Base-by-base conservation (phyloP, 2,113 vertebrate genomes). In the Percopsis transmontana region DNA sequence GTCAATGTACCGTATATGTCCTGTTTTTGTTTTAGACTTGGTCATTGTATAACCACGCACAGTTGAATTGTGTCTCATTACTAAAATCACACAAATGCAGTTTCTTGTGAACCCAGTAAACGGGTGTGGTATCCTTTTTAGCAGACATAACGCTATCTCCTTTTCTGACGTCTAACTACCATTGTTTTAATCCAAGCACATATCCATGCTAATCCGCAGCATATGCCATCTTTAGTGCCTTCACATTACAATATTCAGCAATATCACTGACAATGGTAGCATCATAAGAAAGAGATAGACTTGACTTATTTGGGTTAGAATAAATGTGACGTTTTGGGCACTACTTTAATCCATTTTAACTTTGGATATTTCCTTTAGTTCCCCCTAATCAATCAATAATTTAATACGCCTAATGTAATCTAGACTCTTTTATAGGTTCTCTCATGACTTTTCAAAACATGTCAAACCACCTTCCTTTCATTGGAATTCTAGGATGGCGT, bases 401-500 rank as follows among this genome's bases (percentile, higher is more conserved):
- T 39, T 18, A 23, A 23, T 0, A 5, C 19, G n/a, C n/a, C n/a
- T 48, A 16, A 16, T 44, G 0, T 44, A 15, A 44, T 44, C 15
- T 2, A 15, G 15, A 12, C 42, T 44, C 42, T 44, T 11, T 44
- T 44, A 23, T 12, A 44, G 13, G 20, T 21, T 18, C 27, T 48
- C 15, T n/a, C 45, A 5, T 42, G 18, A 44, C 41, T 5, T 0
- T 3, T 3, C 14, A 45, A 52, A 39, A 9, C 33, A 5, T 83
- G 24, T 33, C 27, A 33, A 4, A 33, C 27, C 27, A 87, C 65
- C 45, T n/a, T 20, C 45, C n/a, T 39, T 54, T 40, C 13, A 0
- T 72, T 5, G 20, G 3, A 24, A 40, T 58, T 63, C 2, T 53
- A 99, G 97, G 97, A 20, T 99, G 97, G 97, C 95, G 97, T 10